Evolutionary conservation across 2,888 invertebrate genomes (phyloP).

Genomic region (Cephus pulcher): DNA sequence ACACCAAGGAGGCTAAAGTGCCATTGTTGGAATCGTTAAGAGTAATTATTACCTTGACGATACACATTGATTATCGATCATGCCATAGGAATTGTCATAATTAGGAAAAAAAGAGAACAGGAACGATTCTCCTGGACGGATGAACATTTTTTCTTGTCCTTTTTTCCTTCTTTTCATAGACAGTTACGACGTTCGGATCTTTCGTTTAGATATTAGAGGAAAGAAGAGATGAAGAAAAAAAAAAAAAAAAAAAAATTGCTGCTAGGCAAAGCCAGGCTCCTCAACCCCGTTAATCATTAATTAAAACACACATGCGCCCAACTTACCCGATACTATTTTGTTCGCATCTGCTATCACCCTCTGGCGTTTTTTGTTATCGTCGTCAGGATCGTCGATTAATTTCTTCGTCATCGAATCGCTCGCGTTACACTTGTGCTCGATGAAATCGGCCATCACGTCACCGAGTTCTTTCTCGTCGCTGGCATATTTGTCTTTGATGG

Average conservation of each 20-base stretch:
- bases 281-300: slow-evolving; percentile 51
- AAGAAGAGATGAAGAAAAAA: too few relatives aligned
- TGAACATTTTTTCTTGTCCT: slow-evolving; percentile 16
- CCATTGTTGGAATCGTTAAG: not conserved
- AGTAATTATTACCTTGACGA: not conserved
- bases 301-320: slow-evolving; percentile 1
- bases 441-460: slow-evolving; percentile 63
- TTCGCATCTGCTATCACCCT: slow-evolving; percentile 61
- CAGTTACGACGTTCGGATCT: too few relatives aligned
- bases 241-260: slow-evolving; percentile 25
- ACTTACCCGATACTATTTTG: slow-evolving; percentile 63
- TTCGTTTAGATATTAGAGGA: too few relatives aligned
- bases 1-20: not conserved
- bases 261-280: slow-evolving; percentile 60
- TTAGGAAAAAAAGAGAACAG: slow-evolving; percentile 9
- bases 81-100: slow-evolving; percentile 24
- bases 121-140: slow-evolving; percentile 13
- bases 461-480: slow-evolving; percentile 64
- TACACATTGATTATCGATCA: slow-evolving; percentile 16
- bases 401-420: slow-evolving; percentile 61
- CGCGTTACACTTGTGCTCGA: slow-evolving; percentile 59
- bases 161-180: too few relatives aligned
- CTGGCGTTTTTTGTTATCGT: slow-evolving; percentile 60
- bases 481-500: slow-evolving; percentile 65
- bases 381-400: slow-evolving; percentile 50